Evolutionary conservation across 2,888 invertebrate genomes (phyloP).

Genomic region (Tachina fera): DNA sequence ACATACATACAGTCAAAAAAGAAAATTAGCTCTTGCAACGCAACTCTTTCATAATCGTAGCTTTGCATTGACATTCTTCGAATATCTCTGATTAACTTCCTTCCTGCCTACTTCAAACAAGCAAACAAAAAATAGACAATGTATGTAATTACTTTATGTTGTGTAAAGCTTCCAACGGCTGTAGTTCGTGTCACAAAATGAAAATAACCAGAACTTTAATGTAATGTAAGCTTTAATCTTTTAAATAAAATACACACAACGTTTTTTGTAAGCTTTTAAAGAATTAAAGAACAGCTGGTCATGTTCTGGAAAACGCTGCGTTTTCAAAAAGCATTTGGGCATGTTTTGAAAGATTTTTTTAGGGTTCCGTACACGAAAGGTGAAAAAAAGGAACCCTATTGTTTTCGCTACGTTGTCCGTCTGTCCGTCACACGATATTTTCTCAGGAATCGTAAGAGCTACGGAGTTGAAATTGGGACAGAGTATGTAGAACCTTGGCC

Average conservation of each 20-base stretch:
- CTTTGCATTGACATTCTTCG: constrained; percentile 52
- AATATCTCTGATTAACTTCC: constrained; percentile 56
- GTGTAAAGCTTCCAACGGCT: constrained; percentile 27
- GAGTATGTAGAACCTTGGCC: no score
- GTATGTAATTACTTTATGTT: constrained; percentile 24
- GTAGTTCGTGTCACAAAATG: constrained; percentile 9
- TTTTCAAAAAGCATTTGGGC: no score
- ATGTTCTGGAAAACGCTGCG: no score
- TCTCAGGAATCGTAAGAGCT: no score
- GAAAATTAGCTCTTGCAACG: background rate
- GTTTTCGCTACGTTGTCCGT: no score
- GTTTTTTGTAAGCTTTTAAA: no score
- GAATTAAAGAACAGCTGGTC: no score
- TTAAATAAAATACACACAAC: background rate
- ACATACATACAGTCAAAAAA: background rate
- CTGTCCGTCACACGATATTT: no score
- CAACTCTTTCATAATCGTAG: background rate
- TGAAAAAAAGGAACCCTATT: no score
- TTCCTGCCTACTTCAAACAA: constrained; percentile 46
- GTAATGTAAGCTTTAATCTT: background rate
- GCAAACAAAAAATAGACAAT: constrained; percentile 27
- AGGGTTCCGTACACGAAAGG: no score
- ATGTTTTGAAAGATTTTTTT: no score
- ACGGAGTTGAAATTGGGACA: no score
- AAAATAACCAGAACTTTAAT: constrained; percentile 14